Evolutionary conservation across 2,888 invertebrate genomes (phyloP).

Genomic region (Aphidoletes aphidimyza): DNA sequence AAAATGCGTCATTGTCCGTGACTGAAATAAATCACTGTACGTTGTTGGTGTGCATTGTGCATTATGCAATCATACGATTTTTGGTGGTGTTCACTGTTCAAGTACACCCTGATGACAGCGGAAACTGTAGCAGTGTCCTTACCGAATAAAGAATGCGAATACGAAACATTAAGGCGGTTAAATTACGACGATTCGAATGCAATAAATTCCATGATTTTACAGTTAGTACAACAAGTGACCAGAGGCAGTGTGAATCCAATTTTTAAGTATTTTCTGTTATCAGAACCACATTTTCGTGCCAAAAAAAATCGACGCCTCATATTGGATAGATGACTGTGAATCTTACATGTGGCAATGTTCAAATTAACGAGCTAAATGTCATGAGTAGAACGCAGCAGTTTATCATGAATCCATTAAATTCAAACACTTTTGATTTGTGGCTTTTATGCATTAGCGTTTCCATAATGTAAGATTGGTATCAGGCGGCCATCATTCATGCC

Average conservation of each 20-base stretch:
- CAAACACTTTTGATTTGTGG: constrained; percentile 52
- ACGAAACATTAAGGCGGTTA: constrained; percentile 3
- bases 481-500: constrained; percentile 52
- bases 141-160: neutral
- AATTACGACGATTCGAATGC: neutral
- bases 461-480: constrained; percentile 48
- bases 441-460: constrained; percentile 45
- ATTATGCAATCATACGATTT: constrained; percentile 21
- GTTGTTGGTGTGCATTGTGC: constrained; percentile 3
- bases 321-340: neutral
- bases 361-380: constrained; percentile 30
- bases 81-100: neutral
- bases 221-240: neutral
- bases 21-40: constrained; percentile 12
- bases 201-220: neutral
- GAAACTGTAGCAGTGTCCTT: constrained; percentile 14
- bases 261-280: constrained; percentile 25
- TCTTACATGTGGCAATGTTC: constrained; percentile 46
- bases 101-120: neutral
- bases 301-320: neutral
- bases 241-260: neutral
- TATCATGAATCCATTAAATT: constrained; percentile 51
- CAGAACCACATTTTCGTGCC: constrained; percentile 9
- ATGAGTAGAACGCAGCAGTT: constrained; percentile 38
- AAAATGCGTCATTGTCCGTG: constrained; percentile 46